These are phyloP conservation scores for Thalassarche chlororhynchos DNA, from an alignment of 2,113 vertebrate genomes.

Conservation along the genomic window DNA sequence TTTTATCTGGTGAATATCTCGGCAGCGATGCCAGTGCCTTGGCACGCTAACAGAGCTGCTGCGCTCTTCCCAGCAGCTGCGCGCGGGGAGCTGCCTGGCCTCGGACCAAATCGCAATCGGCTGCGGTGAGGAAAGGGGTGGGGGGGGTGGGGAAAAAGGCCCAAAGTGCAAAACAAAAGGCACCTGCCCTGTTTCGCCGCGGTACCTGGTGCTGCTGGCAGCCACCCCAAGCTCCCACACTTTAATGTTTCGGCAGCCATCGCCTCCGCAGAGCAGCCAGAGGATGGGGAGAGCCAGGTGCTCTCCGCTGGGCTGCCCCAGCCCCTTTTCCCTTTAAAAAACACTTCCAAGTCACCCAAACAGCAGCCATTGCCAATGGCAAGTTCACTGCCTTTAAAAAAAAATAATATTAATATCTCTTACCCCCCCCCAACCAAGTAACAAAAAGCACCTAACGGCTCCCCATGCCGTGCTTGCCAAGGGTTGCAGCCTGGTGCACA, in stretches of 20 bases:
- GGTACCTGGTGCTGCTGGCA: not conserved
- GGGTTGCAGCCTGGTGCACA: not conserved
- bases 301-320: not conserved
- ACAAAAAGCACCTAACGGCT: not conserved
- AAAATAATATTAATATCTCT: not conserved
- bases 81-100: not conserved
- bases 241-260: not conserved
- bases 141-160: not conserved
- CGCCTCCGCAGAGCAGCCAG: not conserved
- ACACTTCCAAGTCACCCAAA: not conserved
- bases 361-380: not conserved
- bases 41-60: not conserved
- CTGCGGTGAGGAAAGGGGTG: not conserved
- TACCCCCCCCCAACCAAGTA: rapidly evolving
- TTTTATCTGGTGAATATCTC: not conserved
- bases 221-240: not conserved
- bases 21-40: not conserved
- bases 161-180: not conserved
- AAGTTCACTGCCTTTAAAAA: not conserved
- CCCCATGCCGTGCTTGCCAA: rapidly evolving
- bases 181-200: not conserved
- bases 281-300: not conserved
- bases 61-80: not conserved
- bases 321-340: not conserved
- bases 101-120: not conserved